Evolutionary conservation across 2,888 invertebrate species (phyloP).

Genomic region (Hydroisotoma schaefferi): DNA sequence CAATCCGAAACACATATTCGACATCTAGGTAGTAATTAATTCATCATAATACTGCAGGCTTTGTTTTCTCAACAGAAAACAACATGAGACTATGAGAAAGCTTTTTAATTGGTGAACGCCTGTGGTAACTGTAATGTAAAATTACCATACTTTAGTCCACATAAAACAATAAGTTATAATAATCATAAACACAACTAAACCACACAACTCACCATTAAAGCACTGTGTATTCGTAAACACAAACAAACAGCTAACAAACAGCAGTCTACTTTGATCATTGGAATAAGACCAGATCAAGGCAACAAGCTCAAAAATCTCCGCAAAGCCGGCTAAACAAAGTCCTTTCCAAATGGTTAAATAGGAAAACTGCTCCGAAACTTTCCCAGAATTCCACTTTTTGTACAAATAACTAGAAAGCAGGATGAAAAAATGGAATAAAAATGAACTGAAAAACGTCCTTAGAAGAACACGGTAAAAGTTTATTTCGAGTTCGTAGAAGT

Average conservation of each 20-base stretch:
- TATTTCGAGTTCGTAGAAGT: constrained; percentile 46
- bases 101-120: no score
- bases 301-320: constrained; percentile 41
- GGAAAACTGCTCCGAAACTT: constrained; percentile 27
- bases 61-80: no score
- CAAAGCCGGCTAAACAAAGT: constrained; percentile 39
- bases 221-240: constrained; percentile 38
- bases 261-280: constrained; percentile 28
- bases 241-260: constrained; percentile 41
- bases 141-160: no score
- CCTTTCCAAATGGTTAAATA: constrained; percentile 43
- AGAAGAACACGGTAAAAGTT: constrained; percentile 46
- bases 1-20: no score
- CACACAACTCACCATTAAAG: constrained; percentile 37
- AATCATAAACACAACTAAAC: no score
- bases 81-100: no score
- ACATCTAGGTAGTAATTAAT: no score
- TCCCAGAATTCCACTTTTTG: not conserved
- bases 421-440: constrained; percentile 31
- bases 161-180: no score
- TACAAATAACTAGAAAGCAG: constrained; percentile 18
- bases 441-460: constrained; percentile 30
- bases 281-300: constrained; percentile 43
- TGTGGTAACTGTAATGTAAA: no score
- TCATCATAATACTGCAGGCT: no score